Evolutionary conservation across 2,113 vertebrate genomes (phyloP).

Genomic region (Dasypus novemcinctus): DNA sequence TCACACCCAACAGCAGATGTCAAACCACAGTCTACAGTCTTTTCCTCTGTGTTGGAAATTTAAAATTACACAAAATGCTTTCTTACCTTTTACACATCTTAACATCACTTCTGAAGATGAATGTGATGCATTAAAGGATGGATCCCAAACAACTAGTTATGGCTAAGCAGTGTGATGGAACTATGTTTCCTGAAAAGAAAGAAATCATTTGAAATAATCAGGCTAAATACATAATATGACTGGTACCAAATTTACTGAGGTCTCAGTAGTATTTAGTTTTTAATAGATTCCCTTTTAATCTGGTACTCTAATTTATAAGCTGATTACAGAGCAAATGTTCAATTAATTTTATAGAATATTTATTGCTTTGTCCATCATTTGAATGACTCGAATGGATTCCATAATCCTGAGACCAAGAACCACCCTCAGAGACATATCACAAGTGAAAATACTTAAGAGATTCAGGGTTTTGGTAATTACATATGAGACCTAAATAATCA

Average conservation of each 20-base stretch:
- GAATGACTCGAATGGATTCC: not conserved
- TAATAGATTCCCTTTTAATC: not conserved
- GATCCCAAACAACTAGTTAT: not conserved
- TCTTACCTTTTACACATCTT: not conserved
- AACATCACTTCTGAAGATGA: not conserved
- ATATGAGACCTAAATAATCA: not conserved
- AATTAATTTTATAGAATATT: not conserved
- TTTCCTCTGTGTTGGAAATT: not conserved
- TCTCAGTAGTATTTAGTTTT: not conserved
- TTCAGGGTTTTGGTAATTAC: not conserved
- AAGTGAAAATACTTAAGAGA: not conserved
- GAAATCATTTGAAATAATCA: not conserved
- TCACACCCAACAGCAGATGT: not conserved
- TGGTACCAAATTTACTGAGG: not conserved
- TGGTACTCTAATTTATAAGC: not conserved
- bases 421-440: not conserved
- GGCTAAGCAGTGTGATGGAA: not conserved
- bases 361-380: not conserved
- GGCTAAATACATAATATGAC: not conserved
- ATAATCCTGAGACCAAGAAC: not conserved
- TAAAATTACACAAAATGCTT: not conserved
- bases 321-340: not conserved
- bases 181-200: not conserved
- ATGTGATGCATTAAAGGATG: not conserved
- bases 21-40: not conserved